Evolutionary conservation across 2,888 invertebrate genomes (phyloP).

Genomic region (Clostera curtula): DNA sequence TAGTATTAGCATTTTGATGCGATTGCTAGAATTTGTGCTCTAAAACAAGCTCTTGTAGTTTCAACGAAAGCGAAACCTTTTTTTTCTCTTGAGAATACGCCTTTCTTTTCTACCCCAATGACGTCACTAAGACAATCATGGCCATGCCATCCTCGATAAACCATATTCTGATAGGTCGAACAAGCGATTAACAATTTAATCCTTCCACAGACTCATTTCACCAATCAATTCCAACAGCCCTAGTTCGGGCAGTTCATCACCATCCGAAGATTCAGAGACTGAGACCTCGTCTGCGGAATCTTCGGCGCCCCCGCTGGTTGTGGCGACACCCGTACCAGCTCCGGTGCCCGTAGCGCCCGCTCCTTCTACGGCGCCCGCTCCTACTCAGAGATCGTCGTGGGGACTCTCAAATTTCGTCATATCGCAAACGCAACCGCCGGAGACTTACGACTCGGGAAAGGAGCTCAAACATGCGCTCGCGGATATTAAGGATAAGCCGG

Average conservation of each 20-base stretch:
- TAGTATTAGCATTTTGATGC: no score
- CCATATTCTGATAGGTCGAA: no score
- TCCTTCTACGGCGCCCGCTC: slow-evolving; percentile 33
- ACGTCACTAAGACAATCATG: no score
- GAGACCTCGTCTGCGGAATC: slow-evolving; percentile 78
- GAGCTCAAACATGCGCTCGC: slow-evolving; percentile 74
- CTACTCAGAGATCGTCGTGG: slow-evolving; percentile 67
- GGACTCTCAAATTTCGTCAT: slow-evolving; percentile 61
- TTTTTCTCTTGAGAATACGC: slow-evolving; percentile 1
- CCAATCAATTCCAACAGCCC: slow-evolving; percentile 64
- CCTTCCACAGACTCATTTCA: slow-evolving; percentile 51
- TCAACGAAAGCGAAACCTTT: slow-evolving; percentile 2
- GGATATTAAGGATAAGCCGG: slow-evolving; percentile 66
- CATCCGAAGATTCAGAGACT: slow-evolving; percentile 37
- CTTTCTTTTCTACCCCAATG: slow-evolving; percentile 3
- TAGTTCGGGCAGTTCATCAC: slow-evolving; percentile 62
- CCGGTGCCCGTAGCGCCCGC: slow-evolving; percentile 31
- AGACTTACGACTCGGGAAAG: slow-evolving; percentile 68
- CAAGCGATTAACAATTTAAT: background rate
- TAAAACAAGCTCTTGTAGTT: no score
- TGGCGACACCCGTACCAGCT: slow-evolving; percentile 31
- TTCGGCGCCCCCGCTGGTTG: slow-evolving; percentile 75
- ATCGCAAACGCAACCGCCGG: slow-evolving; percentile 43
- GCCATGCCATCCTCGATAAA: no score
- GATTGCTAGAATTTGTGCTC: no score